These are phyloP conservation scores for Oedothorax gibbosus DNA, from an alignment of 1,140 invertebrate species.

Conservation along the genomic window DNA sequence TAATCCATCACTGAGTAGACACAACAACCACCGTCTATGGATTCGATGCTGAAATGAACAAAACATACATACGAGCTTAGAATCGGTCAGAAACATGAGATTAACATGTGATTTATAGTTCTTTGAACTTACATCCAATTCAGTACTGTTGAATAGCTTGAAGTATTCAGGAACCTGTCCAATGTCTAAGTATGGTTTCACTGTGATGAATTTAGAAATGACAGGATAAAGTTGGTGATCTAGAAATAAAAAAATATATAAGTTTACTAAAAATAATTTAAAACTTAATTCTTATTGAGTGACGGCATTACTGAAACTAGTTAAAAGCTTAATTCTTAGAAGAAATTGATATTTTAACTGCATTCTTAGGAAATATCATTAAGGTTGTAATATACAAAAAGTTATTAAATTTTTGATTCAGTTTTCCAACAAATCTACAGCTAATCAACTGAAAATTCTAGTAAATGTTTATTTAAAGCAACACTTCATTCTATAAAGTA, in stretches of 20 bases:
- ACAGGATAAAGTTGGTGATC: constrained; percentile 76
- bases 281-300: no score
- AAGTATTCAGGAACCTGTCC: constrained; percentile 82
- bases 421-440: no score
- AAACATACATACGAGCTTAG: neutral
- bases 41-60: constrained; percentile 64
- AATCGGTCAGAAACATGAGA: neutral
- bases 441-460: no score
- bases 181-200: constrained; percentile 77
- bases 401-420: neutral
- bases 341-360: no score
- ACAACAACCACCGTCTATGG: constrained; percentile 78
- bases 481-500: no score
- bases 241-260: neutral
- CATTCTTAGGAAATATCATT: no score
- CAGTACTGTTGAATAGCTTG: constrained; percentile 78
- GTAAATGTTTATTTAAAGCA: no score
- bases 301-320: neutral
- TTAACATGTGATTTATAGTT: neutral
- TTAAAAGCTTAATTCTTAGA: neutral
- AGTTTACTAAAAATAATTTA: no score
- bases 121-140: constrained; percentile 71
- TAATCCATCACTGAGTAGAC: constrained; percentile 77
- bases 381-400: neutral
- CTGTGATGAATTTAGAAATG: constrained; percentile 78